These are phyloP conservation scores for Ischnura elegans DNA, from an alignment of 2,888 invertebrate genomes.

Conservation along the genomic window DNA sequence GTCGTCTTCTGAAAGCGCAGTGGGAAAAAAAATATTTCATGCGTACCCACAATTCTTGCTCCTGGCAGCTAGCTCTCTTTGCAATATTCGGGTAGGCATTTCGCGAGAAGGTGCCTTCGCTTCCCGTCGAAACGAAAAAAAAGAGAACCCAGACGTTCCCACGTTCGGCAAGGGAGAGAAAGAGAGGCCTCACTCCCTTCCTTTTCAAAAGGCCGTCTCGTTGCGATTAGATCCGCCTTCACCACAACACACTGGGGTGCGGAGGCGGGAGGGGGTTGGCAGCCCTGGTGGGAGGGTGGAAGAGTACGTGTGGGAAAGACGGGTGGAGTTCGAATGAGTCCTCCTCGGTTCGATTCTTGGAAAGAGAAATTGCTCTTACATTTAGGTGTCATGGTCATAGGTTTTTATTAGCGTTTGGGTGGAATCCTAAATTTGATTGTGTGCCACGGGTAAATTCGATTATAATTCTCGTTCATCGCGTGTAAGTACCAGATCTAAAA, in stretches of 20 bases:
- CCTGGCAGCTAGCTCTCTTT: background rate
- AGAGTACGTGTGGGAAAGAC: constrained; percentile 12
- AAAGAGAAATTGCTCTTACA: background rate
- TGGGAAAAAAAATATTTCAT: background rate
- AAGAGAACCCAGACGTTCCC: background rate
- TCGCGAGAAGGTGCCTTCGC: background rate
- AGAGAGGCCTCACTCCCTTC: background rate
- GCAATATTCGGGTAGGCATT: background rate
- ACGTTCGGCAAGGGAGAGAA: background rate
- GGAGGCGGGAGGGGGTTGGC: background rate
- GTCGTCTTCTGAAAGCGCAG: background rate
- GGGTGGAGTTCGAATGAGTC: no score
- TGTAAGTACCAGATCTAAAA: no score
- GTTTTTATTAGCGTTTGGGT: background rate
- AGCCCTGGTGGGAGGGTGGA: background rate
- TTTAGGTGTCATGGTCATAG: background rate
- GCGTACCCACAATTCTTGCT: background rate
- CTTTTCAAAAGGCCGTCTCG: background rate
- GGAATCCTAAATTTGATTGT: no score
- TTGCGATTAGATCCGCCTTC: constrained; percentile 41
- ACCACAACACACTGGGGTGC: no score
- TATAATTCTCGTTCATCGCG: background rate
- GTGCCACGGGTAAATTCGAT: background rate
- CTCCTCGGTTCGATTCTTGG: constrained; percentile 27
- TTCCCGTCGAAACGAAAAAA: background rate